phyloP scores from a whole-genome alignment of 2,113 vertebrate species.

The Equus quagga region DNA sequence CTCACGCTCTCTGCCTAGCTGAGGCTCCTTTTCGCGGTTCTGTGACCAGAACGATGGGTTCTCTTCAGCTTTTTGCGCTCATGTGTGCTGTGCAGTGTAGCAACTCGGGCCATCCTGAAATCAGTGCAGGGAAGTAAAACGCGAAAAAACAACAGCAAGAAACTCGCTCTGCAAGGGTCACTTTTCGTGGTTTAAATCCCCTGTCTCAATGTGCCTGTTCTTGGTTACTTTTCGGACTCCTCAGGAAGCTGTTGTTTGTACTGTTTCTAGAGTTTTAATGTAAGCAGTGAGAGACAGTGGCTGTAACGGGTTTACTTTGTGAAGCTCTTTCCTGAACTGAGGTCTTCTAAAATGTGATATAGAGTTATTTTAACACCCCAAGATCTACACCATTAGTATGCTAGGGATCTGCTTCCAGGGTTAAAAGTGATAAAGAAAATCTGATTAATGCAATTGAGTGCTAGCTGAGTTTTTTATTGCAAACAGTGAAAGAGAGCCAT shows the following conservation, averaged over 20 bases:
- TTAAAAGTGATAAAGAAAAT: slow-evolving; percentile 20
- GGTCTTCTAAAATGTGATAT: not conserved
- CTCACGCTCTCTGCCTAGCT: accelerated
- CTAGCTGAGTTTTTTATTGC: not conserved
- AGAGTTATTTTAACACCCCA: not conserved
- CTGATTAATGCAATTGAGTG: not conserved
- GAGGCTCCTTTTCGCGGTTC: not conserved
- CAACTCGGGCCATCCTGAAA: not conserved
- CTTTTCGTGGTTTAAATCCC: no score
- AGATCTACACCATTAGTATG: not conserved
- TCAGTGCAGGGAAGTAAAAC: not conserved
- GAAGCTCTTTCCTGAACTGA: not conserved
- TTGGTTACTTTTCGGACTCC: accelerated
- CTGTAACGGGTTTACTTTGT: not conserved
- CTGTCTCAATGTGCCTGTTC: accelerated
- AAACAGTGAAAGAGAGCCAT: not conserved
- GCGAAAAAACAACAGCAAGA: accelerated
- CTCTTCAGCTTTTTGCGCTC: not conserved
- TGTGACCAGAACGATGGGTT: not conserved
- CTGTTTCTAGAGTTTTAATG: not conserved
- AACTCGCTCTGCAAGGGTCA: not conserved
- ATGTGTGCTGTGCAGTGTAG: accelerated
- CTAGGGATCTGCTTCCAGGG: not conserved
- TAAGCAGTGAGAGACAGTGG: not conserved
- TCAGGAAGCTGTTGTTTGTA: accelerated